Evolutionary conservation across 2,113 vertebrate genomes (phyloP), one percentile per base, ranked within the genome.

Genomic region (Pelodiscus sinensis): DNA sequence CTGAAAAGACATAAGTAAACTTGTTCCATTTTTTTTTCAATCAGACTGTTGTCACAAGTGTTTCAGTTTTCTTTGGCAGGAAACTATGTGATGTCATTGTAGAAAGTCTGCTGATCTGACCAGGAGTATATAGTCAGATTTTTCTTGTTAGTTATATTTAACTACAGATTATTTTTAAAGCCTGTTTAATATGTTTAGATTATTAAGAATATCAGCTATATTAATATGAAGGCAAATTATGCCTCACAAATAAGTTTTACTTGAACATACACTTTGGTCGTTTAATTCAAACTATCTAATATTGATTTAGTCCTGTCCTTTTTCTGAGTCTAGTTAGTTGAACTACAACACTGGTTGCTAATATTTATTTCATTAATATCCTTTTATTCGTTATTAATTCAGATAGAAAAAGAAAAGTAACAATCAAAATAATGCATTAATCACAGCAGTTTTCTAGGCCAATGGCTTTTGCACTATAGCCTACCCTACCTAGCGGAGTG

Each of bases 71-170:
- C 51, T 65, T 55, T 55, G 58, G 56, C 90, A 93, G 85, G 80
- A 95, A 90, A 87, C 57, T 50, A 21, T 82, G 38, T 86, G 81
- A 95, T 82, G 57, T 92, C 79, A 78, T 56, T 84, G 57, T 65
- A 88, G 77, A 85, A 95, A 84, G 56, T 93, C 88, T 94, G 71
- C 73, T 88, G 77, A 92, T 55, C 29, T 13, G 22, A 92, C 51
- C 14, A 79, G 78, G 81, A 85, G 68, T 22, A 82, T 91, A 62
- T 14, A 60, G 6, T 31, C 15, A 78, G 58, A 19, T 77, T 44
- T 75, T 79, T 82, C n/a, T 81, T 80, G 24, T 88, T 81, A 95
- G 95, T 87, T 57, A 81, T 80, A 81, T 88, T 51, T 31, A 56
- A 21, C 44, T 44, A 44, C 35, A 62, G 31, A n/a, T 38, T 7